Base-by-base conservation (phyloP, 2,797 vertebrate genomes). In the Decapterus maruadsi region DNA sequence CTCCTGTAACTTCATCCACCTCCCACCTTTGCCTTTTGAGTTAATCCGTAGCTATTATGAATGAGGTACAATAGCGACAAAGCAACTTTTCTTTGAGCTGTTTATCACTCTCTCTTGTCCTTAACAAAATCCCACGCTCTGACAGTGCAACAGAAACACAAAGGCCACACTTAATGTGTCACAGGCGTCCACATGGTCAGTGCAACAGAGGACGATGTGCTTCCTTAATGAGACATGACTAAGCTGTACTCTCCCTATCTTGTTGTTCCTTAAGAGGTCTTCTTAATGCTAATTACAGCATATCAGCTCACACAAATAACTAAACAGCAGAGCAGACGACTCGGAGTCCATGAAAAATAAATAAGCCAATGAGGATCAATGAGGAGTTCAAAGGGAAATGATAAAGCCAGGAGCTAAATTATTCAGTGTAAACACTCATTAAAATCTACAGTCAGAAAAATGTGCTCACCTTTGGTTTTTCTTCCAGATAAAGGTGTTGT, bases 231-330 rank as follows among this genome's bases (percentile, higher is more conserved):
- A 69, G 68, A 68, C 12, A 36, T 31, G 20, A 38, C 16, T 8
- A n/a, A 12, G 13, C 20, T 34, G 7, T 29, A 1, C 19, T 46
- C 43, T 34, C 9, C 7, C 5, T 59, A 13, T 78, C 53, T 53
- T 3, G 16, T 17, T 1, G 16, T 17, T 19, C 19, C 16, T 56
- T 45, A 68, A 59, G 20, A 53, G 20, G n/a, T 40, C 17, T 9
- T 12, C 20, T 20, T 38, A 40, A 54, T 40, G 45, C 8, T 14
- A 38, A 36, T 59, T 17, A 7, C 26, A 55, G 20, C 4, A 26
- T 12, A 46, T 59, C 34, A 62, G 67, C 56, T 31, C 74, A 71
- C 16, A 80, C 26, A 68, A 72, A 75, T 12, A 60, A 57, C 17
- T 14, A 48, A 68, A 77, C 42, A 69, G 9, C 53, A 58, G 48